Percentiles rank a stretch among this genome's conserved stretches.
Conservation (phyloP, 2,888 invertebrate genomes). For the Limnephilus rhombicus region DNA sequence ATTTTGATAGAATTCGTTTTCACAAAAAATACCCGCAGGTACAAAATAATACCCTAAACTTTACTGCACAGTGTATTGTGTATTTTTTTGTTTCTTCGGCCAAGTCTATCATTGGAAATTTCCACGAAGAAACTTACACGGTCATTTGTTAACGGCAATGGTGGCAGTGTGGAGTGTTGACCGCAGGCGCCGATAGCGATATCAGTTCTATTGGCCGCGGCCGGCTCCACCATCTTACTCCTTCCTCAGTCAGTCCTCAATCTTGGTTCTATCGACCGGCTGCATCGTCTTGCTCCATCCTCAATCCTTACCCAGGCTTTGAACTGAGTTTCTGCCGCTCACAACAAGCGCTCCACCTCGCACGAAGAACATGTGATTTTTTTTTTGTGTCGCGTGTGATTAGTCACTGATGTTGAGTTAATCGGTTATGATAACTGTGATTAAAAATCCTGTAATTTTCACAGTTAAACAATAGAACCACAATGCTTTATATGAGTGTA, state of each 20-base stretch:
- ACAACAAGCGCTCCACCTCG: background rate
- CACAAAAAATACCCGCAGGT: background rate
- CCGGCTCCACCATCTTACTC: constrained; percentile 24
- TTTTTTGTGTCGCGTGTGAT: background rate
- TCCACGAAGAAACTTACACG: background rate
- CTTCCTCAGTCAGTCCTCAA: background rate
- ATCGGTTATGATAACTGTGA: background rate
- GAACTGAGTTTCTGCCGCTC: background rate
- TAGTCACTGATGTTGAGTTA: background rate
- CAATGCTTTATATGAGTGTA: background rate
- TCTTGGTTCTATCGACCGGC: background rate
- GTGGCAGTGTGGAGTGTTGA: background rate
- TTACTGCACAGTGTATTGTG: background rate
- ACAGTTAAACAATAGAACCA: background rate
- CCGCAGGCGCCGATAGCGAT: constrained; percentile 40
- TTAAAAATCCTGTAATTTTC: background rate
- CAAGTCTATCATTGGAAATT: background rate
- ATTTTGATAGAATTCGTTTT: background rate
- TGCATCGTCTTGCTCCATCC: background rate
- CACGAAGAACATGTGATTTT: background rate
- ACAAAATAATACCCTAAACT: background rate
- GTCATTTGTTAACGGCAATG: constrained; percentile 33
- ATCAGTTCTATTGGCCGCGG: background rate
- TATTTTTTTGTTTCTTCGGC: background rate
- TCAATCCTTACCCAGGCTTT: background rate